A percentile compares a stretch with the other conserved stretches of the same genome.
These are phyloP conservation scores for Lacanobia oleracea DNA, from an alignment of 2,888 invertebrate genomes.

Conservation along the genomic window DNA sequence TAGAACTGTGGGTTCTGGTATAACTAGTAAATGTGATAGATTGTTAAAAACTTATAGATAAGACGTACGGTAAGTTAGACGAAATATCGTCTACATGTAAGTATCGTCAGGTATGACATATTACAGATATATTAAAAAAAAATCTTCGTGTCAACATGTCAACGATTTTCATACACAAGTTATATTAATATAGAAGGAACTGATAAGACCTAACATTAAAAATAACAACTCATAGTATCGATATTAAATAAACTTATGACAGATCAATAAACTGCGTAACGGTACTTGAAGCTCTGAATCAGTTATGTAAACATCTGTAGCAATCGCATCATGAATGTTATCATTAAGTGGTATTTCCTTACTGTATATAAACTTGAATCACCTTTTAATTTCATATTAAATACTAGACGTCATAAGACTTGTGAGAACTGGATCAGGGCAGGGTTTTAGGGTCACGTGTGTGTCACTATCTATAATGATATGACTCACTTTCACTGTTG, in stretches of 20 bases:
- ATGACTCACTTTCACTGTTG: slow-evolving; percentile 32
- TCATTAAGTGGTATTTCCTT: slow-evolving; percentile 30
- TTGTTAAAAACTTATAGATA: too few species aligned
- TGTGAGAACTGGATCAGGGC: slow-evolving; percentile 37
- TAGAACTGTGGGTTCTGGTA: neutral
- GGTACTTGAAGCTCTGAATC: slow-evolving; percentile 26
- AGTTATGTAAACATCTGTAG: slow-evolving; percentile 22
- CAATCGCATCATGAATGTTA: slow-evolving; percentile 14
- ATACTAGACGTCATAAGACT: slow-evolving; percentile 1
- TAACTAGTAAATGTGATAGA: too few species aligned
- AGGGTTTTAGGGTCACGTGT: slow-evolving; percentile 7
- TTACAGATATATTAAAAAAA: too few species aligned
- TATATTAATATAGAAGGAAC: too few species aligned
- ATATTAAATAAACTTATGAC: slow-evolving; percentile 15
- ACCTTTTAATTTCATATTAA: slow-evolving; percentile 12
- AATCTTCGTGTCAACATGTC: too few species aligned
- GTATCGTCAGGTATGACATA: too few species aligned
- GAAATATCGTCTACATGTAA: too few species aligned
- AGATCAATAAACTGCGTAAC: slow-evolving; percentile 32
- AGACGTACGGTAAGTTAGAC: too few species aligned
- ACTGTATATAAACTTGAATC: slow-evolving; percentile 7
- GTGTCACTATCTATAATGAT: slow-evolving; percentile 34
- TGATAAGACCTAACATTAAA: neutral
- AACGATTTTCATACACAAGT: too few species aligned
- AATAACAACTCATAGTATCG: neutral